Evolutionary conservation across 1,140 invertebrate genomes (phyloP).

Genomic region (Idris sp.): DNA sequence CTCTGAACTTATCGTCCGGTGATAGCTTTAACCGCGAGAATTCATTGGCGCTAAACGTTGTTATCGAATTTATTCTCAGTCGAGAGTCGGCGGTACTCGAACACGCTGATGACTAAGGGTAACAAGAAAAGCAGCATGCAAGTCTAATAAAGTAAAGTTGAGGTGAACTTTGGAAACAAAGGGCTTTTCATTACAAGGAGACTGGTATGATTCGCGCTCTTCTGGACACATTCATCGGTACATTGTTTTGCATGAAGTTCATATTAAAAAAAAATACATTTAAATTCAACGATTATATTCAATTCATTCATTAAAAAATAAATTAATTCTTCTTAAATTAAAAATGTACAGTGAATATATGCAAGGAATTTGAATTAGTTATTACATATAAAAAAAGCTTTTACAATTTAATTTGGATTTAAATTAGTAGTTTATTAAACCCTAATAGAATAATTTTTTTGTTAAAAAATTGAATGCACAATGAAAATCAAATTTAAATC

Average conservation of each 20-base stretch:
- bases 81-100: slow-evolving; percentile 31
- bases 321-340: slow-evolving; percentile 19
- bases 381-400: too few relatives aligned
- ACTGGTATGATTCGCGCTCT: slow-evolving; percentile 72
- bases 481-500: too few relatives aligned
- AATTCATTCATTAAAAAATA: neutral
- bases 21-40: slow-evolving; percentile 46
- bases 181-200: slow-evolving; percentile 6
- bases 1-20: slow-evolving; percentile 69
- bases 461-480: too few relatives aligned
- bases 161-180: slow-evolving; percentile 3
- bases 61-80: slow-evolving; percentile 49
- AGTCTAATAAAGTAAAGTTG: slow-evolving; percentile 25
- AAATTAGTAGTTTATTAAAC: too few relatives aligned
- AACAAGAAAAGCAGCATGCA: slow-evolving; percentile 17
- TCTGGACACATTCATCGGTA: slow-evolving; percentile 69
- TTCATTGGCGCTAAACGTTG: slow-evolving; percentile 26
- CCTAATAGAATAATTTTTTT: too few relatives aligned
- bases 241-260: slow-evolving; percentile 45
- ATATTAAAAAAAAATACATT: neutral
- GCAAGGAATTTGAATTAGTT: too few relatives aligned
- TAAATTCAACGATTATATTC: neutral
- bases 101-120: slow-evolving; percentile 18
- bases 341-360: too few relatives aligned
- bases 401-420: too few relatives aligned